Conservation (phyloP, 2,113 vertebrate genomes). For the Halichoerus grypus region DNA sequence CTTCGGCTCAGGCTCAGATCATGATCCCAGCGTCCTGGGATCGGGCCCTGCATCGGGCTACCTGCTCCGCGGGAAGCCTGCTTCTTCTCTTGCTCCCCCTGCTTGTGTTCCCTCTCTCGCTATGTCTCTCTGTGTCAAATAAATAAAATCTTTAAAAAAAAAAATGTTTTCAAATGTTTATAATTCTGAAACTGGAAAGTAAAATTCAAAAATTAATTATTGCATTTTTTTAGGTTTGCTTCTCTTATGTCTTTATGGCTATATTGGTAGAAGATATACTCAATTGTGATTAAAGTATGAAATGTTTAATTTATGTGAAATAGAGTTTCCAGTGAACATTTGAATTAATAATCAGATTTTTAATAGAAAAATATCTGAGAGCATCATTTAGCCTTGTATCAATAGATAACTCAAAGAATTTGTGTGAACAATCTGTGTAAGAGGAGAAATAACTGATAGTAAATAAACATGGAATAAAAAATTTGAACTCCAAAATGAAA, state of each 20-base stretch:
- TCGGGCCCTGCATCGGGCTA: no score
- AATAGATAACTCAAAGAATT: not conserved
- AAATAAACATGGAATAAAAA: constrained; percentile 29
- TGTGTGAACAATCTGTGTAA: not conserved
- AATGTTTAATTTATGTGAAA: constrained; percentile 36
- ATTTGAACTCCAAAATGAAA: not conserved
- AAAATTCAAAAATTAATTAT: not conserved
- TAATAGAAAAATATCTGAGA: not conserved
- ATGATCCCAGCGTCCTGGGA: no score
- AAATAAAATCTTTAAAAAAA: no score
- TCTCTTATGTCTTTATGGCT: not conserved
- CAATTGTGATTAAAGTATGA: not conserved
- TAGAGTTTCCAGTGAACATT: not conserved
- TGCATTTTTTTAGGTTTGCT: not conserved
- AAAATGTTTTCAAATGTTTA: not conserved
- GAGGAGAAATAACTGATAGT: constrained; percentile 3
- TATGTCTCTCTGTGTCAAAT: no score
- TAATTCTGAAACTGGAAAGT: constrained; percentile 11
- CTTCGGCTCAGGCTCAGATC: no score
- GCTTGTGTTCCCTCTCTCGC: no score
- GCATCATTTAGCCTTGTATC: not conserved
- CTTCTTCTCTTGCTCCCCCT: no score
- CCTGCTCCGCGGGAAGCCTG: no score
- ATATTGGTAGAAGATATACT: not conserved
- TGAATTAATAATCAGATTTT: constrained; percentile 28